phyloP scores from a whole-genome alignment of 30 jellyfish, hydroid and myxozoan species.

The Hydractinia echinata region DNA sequence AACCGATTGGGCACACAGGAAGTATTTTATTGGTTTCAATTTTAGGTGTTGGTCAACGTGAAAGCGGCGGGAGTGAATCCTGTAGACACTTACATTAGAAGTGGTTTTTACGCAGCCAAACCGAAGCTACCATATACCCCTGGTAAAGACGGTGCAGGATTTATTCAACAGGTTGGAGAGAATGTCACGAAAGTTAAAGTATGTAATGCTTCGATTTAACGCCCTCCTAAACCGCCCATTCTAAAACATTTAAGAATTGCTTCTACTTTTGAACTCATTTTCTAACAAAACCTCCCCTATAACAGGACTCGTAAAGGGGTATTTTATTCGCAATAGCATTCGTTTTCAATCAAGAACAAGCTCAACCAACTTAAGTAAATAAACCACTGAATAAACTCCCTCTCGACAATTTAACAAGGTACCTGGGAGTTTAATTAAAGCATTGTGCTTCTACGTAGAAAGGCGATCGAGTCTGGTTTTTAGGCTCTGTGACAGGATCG shows the following conservation, averaged over 20 bases:
- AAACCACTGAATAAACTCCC: too few species aligned
- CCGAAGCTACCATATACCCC: conserved; percentile 54
- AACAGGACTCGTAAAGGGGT: too few species aligned
- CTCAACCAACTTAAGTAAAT: too few species aligned
- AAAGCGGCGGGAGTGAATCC: conserved; percentile 82
- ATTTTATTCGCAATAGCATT: too few species aligned
- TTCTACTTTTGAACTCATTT: too few species aligned
- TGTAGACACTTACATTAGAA: conserved; percentile 63
- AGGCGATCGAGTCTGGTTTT: conserved; percentile 53
- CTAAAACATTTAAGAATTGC: too few species aligned
- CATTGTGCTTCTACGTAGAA: not conserved
- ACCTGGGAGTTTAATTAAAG: too few species aligned
- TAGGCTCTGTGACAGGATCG: conserved; percentile 31
- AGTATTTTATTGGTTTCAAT: not conserved
- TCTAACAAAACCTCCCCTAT: too few species aligned
- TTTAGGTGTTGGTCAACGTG: conserved; percentile 62
- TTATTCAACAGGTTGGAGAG: conserved; percentile 56
- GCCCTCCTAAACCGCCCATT: too few species aligned
- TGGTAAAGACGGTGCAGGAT: conserved; percentile 76
- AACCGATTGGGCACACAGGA: not conserved
- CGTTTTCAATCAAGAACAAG: too few species aligned
- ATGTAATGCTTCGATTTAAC: not conserved
- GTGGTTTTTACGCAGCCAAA: conserved; percentile 31
- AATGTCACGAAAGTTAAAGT: conserved; percentile 64
- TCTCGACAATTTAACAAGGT: too few species aligned